Evolutionary conservation across 2,797 vertebrate genomes (phyloP).

Genomic region (Erithacus rubecula): DNA sequence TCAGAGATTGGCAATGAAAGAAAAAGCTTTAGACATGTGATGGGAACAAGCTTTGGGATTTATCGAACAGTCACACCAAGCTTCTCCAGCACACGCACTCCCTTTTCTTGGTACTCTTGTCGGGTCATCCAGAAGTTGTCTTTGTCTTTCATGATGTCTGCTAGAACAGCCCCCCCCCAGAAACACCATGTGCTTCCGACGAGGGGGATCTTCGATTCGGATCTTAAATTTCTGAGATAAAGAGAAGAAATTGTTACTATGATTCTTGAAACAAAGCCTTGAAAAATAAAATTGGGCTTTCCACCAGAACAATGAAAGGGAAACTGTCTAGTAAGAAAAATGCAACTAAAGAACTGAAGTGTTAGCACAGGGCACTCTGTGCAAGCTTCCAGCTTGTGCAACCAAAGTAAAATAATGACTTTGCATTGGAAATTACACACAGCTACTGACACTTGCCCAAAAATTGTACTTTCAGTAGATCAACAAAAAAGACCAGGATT

Average conservation of each 20-base stretch:
- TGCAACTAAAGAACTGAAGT: not conserved
- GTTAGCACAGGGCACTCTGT: not conserved
- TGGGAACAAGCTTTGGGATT: constrained; percentile 68
- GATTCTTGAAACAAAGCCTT: not conserved
- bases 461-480: not conserved
- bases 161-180: constrained; percentile 95
- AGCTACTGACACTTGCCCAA: not conserved
- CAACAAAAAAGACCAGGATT: not conserved
- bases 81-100: constrained; percentile 96
- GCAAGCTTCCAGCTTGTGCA: not conserved
- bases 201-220: constrained; percentile 79
- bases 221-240: constrained; percentile 83
- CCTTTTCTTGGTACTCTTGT: constrained; percentile 97
- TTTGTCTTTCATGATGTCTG: constrained; percentile 99
- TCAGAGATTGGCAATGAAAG: constrained; percentile 79
- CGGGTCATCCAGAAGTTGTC: constrained; percentile 99
- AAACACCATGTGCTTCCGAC: constrained; percentile 99
- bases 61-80: constrained; percentile 99
- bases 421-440: not conserved
- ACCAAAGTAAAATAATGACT: not conserved
- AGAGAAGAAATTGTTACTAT: not conserved
- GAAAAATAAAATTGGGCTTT: not conserved
- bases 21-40: constrained; percentile 65
- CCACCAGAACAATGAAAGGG: not conserved
- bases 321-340: not conserved